phyloP scores from a whole-genome alignment of 1,140 invertebrate species.

The Orchesella cincta region DNA sequence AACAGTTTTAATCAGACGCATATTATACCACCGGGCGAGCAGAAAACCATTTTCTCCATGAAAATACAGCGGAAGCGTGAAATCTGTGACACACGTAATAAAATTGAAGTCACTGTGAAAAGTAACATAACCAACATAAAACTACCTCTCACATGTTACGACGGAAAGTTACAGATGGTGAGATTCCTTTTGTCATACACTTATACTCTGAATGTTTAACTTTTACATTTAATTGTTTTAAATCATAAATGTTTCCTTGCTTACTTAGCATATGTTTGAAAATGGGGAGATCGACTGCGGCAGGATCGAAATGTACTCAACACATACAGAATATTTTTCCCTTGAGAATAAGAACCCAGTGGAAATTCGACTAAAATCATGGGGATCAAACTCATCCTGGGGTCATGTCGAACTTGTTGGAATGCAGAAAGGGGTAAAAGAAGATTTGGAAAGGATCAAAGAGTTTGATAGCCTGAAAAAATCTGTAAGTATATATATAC shows the following conservation, averaged over 20 bases:
- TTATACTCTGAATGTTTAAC: slow-evolving; percentile 25
- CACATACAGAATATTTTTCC: slow-evolving; percentile 69
- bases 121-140: slow-evolving; percentile 49
- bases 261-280: slow-evolving; percentile 55
- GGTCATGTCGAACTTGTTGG: slow-evolving; percentile 70
- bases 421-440: slow-evolving; percentile 63
- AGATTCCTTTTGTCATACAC: too few relatives aligned
- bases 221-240: neutral
- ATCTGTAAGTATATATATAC: slow-evolving; percentile 32
- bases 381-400: slow-evolving; percentile 69
- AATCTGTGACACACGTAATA: slow-evolving; percentile 40
- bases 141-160: slow-evolving; percentile 48
- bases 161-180: slow-evolving; percentile 49
- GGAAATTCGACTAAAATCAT: slow-evolving; percentile 66
- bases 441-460: slow-evolving; percentile 48
- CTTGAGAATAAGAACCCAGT: slow-evolving; percentile 77
- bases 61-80: slow-evolving; percentile 40
- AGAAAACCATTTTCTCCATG: slow-evolving; percentile 44
- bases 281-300: slow-evolving; percentile 72
- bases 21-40: slow-evolving; percentile 45
- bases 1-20: slow-evolving; percentile 45
- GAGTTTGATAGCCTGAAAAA: slow-evolving; percentile 50
- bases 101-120: slow-evolving; percentile 43
- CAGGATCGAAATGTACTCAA: slow-evolving; percentile 68
- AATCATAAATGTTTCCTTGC: slow-evolving; percentile 23